Base-by-base conservation (phyloP, 2,888 invertebrate species). In the Pseudococcus longispinus region DNA sequence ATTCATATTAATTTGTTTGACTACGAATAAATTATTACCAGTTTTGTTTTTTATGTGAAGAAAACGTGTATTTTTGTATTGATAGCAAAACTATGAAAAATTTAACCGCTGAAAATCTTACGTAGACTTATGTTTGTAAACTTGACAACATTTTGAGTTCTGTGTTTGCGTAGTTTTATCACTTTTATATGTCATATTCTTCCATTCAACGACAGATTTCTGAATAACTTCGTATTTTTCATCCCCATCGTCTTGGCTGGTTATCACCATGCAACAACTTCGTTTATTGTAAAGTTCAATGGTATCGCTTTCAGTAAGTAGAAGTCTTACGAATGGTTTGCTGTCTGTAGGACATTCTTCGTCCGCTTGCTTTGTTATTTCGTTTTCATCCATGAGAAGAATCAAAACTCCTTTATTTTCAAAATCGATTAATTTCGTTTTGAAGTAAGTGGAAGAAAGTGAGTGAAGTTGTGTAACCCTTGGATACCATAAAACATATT, bases 71-170 rank as follows among this genome's bases (percentile, higher is more conserved):
- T 83, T 51, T 55, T 32, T 20, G n/a, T n/a, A n/a, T n/a, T 29
- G 6, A 26, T 55, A 29, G 8, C 2, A 37, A 37, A 37, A 29
- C n/a, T 29, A 26, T 55, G 26, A 60, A 23, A 18, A 60, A 29
- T 51, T n/a, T 13, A 11, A 2, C 13, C 8, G 9, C 18, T n/a
- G 26, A 55, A 46, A 29, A 65, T 13, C 29, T 23, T 18, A 74
- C 11, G 77, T 74, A 1, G 44, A 85, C 26, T 85, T 85, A 46
- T 85, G 85, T 74, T 85, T 85, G 8, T 70, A 65, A 37, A 85
- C 74, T 37, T 42, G 37, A n/a, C 65, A 74, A 29, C 85, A 74
- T 46, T 85, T 70, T 23, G 85, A 85, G 1, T 18, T 4, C 9
- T 0, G n/a, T 1, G 85, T 85, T 46, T 85, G 85, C 23, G 85